These are phyloP conservation scores for Rutilus rutilus DNA, from an alignment of 2,113 vertebrate species.

Conservation along the genomic window DNA sequence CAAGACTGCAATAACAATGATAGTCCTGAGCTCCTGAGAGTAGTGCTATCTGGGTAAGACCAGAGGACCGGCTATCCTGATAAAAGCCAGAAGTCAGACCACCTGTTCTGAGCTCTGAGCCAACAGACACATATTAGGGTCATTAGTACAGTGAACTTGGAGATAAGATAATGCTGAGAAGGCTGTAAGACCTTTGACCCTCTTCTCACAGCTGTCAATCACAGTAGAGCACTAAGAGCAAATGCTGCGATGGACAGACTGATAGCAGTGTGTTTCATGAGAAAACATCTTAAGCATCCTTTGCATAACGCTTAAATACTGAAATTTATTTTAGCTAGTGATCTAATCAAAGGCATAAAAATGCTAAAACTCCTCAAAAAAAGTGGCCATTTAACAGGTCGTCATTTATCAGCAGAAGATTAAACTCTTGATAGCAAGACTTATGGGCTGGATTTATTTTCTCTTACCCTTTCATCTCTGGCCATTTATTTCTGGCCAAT, in stretches of 20 bases:
- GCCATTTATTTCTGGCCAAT: neutral
- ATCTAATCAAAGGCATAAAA: conserved; percentile 1
- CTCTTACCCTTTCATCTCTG: neutral
- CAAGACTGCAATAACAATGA: conserved; percentile 52
- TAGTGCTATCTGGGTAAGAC: neutral
- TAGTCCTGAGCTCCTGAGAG: conserved; percentile 19
- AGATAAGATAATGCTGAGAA: conserved; percentile 50
- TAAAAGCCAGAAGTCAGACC: conserved; percentile 46
- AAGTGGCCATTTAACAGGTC: neutral
- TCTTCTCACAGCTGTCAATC: conserved; percentile 13
- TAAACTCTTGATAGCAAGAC: neutral
- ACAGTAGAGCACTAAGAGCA: neutral
- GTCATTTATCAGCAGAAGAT: neutral
- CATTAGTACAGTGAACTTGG: conserved; percentile 48
- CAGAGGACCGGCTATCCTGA: conserved; percentile 32
- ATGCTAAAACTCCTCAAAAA: neutral
- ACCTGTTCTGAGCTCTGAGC: neutral
- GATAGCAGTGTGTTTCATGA: neutral
- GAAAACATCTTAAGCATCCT: neutral
- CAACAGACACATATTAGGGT: conserved; percentile 34
- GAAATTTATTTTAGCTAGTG: too few relatives aligned
- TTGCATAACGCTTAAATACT: neutral
- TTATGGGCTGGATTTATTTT: neutral
- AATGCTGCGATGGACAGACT: neutral
- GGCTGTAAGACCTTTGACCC: conserved; percentile 12